Evolutionary conservation across 2,113 vertebrate species (phyloP).

Genomic region (Ophiodon elongatus): DNA sequence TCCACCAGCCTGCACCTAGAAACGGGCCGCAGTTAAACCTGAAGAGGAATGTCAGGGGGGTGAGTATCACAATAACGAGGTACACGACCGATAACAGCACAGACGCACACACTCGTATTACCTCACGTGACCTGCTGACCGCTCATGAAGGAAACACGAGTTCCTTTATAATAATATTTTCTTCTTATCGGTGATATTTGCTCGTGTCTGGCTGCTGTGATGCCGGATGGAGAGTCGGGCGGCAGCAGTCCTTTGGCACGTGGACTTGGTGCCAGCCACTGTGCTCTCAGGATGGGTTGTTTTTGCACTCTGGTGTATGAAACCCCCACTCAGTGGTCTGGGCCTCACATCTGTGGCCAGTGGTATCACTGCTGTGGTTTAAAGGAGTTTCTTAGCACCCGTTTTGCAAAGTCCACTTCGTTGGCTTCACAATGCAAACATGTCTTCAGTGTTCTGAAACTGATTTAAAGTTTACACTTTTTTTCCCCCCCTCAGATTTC

Average conservation of each 20-base stretch:
- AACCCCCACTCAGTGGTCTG: not conserved
- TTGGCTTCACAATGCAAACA: not conserved
- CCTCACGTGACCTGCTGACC: not conserved
- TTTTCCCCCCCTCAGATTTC: not conserved
- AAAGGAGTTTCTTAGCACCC: not conserved
- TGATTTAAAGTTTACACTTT: not conserved
- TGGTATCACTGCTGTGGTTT: slow-evolving; percentile 11
- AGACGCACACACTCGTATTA: not conserved
- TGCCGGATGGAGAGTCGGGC: slow-evolving; percentile 22
- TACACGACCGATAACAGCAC: not conserved
- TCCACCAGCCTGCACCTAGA: slow-evolving; percentile 2
- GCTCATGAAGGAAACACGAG: not conserved
- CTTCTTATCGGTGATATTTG: not conserved
- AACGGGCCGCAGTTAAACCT: slow-evolving; percentile 32
- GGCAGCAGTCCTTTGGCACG: slow-evolving; percentile 13
- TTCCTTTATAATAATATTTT: not conserved
- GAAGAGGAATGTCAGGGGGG: slow-evolving; percentile 71
- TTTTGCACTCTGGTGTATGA: not conserved
- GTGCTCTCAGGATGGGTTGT: slow-evolving; percentile 16
- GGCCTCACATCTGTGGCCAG: not conserved
- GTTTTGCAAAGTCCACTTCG: not conserved
- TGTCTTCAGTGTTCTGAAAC: slow-evolving; percentile 8
- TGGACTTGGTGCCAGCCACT: slow-evolving; percentile 21
- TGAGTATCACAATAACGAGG: slow-evolving; percentile 32
- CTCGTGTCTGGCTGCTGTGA: not conserved